Evolutionary conservation across 2,113 vertebrate species (phyloP).

Genomic region (Psephotus haematonotus): DNA sequence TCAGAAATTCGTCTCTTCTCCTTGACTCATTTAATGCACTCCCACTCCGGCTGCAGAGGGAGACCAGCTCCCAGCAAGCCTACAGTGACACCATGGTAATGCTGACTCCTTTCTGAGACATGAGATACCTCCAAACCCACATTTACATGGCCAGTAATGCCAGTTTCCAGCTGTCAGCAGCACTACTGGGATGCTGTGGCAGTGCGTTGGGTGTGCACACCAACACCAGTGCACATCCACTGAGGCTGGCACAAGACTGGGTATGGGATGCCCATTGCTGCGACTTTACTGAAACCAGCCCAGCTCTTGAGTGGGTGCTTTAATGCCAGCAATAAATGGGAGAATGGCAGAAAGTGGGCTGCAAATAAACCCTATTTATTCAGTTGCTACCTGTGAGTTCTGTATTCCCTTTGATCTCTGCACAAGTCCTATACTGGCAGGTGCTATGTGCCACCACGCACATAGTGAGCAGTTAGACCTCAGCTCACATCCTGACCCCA

Average conservation of each 20-base stretch:
- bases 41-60: neutral
- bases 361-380: rapidly evolving
- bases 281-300: neutral
- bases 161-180: neutral
- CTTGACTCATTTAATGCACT: neutral
- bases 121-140: neutral
- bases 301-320: neutral
- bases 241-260: neutral
- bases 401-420: neutral
- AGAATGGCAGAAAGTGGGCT: neutral
- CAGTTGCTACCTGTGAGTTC: neutral
- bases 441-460: neutral
- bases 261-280: neutral
- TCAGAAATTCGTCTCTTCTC: neutral
- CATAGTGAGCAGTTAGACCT: neutral
- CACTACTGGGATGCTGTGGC: neutral
- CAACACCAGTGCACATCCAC: rapidly evolving
- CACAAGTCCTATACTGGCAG: neutral
- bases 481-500: neutral
- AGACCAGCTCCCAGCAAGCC: neutral
- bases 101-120: neutral
- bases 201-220: neutral
- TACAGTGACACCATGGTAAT: neutral
- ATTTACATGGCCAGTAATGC: rapidly evolving
- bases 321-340: neutral